A percentile compares a stretch with the other conserved stretches of the same genome.
phyloP scores from a whole-genome alignment of 2,888 invertebrate genomes.

The Philopedon plagiatum region DNA sequence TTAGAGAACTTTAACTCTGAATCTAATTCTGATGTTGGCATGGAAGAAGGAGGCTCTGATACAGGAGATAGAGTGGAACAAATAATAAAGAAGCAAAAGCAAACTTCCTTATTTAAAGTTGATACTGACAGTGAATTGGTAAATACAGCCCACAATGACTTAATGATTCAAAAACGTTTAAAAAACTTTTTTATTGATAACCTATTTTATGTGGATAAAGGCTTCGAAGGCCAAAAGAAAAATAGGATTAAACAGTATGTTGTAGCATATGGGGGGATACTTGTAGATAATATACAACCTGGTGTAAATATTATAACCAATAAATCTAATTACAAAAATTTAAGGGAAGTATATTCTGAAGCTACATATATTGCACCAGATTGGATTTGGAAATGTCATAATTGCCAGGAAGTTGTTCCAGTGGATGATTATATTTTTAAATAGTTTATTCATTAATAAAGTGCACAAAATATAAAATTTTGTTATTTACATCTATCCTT shows the following conservation, averaged over 20 bases:
- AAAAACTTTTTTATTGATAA: slow-evolving; percentile 70
- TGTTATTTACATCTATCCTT: no score
- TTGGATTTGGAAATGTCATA: slow-evolving; percentile 77
- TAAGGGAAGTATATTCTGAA: slow-evolving; percentile 58
- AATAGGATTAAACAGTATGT: slow-evolving; percentile 70
- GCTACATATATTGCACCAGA: slow-evolving; percentile 69
- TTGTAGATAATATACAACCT: slow-evolving; percentile 60
- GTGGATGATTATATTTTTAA: slow-evolving; percentile 53
- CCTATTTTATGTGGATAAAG: slow-evolving; percentile 70
- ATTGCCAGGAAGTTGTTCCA: slow-evolving; percentile 60
- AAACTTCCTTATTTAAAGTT: slow-evolving; percentile 12
- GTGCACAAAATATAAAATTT: no score
- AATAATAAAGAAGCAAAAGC: slow-evolving; percentile 53
- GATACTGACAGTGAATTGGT: slow-evolving; percentile 44
- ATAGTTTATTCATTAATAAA: no score
- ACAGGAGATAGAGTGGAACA: slow-evolving; percentile 71
- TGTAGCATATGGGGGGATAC: slow-evolving; percentile 74
- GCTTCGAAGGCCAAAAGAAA: slow-evolving; percentile 64
- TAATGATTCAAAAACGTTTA: slow-evolving; percentile 57
- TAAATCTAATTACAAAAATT: slow-evolving; percentile 55
- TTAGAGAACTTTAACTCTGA: slow-evolving; percentile 25
- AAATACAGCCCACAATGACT: slow-evolving; percentile 2
- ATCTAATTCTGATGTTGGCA: slow-evolving; percentile 51
- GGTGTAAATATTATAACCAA: slow-evolving; percentile 61
- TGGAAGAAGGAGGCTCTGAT: slow-evolving; percentile 67